These are phyloP conservation scores for Odontamblyopus rebecca DNA, from an alignment of 2,797 vertebrate species.

Conservation along the genomic window DNA sequence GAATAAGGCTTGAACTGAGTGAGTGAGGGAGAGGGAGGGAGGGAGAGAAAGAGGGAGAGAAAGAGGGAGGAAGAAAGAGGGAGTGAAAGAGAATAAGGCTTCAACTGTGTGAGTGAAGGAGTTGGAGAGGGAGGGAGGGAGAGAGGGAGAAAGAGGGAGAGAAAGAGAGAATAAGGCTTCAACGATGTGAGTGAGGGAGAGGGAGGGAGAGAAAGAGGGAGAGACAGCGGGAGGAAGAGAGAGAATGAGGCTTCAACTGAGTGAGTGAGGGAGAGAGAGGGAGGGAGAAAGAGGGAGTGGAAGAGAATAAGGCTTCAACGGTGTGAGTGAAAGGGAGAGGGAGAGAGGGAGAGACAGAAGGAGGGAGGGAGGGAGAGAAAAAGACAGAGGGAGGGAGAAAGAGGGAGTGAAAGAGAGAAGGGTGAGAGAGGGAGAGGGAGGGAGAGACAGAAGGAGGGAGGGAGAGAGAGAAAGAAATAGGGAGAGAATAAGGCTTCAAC, in stretches of 20 bases:
- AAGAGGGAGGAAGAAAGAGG: slow-evolving; percentile 26
- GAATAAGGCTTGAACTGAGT: not conserved
- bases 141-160: slow-evolving; percentile 17
- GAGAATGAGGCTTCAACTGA: too few relatives aligned
- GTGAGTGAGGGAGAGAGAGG: not conserved
- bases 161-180: slow-evolving; percentile 2
- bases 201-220: slow-evolving; percentile 22
- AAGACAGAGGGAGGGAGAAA: slow-evolving; percentile 15
- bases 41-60: not conserved
- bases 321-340: not conserved
- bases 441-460: not conserved
- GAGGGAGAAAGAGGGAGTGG: slow-evolving; percentile 27
- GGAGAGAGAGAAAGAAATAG: not conserved
- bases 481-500: not conserved
- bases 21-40: too few relatives aligned
- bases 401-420: slow-evolving; percentile 34
- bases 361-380: too few relatives aligned
- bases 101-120: too few relatives aligned
- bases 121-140: not conserved
- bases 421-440: slow-evolving; percentile 25
- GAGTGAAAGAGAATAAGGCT: too few relatives aligned
- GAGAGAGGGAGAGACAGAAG: not conserved
- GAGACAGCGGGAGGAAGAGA: not conserved
- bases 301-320: not conserved
- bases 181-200: not conserved